Evolutionary conservation across 2,797 vertebrate genomes (phyloP).

Genomic region (Sternarchorhynchus goeldii): DNA sequence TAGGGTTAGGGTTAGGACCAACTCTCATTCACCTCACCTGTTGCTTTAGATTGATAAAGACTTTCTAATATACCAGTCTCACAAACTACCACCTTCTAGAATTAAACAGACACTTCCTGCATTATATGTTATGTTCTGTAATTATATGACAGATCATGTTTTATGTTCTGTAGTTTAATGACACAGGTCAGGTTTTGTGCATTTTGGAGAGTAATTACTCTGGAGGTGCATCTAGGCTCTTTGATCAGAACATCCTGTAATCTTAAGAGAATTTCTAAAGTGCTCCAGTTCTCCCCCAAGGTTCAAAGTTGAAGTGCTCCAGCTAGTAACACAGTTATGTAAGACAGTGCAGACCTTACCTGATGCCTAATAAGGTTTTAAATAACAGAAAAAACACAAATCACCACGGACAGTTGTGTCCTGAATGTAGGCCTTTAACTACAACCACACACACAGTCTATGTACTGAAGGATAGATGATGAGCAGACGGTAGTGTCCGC

Average conservation of each 20-base stretch:
- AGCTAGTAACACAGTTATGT: background rate
- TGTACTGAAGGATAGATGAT: slow-evolving; percentile 44
- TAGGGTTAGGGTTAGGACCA: too few species aligned
- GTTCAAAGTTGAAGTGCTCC: background rate
- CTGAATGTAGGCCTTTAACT: slow-evolving; percentile 23
- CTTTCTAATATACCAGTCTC: too few species aligned
- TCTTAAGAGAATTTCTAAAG: background rate
- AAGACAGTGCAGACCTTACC: background rate
- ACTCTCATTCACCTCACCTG: too few species aligned
- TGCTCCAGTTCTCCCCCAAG: background rate
- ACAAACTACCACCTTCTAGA: too few species aligned
- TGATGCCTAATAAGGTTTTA: background rate
- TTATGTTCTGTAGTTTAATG: background rate
- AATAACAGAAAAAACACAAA: background rate
- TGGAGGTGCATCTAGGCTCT: background rate
- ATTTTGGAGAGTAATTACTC: background rate
- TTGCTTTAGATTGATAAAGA: too few species aligned
- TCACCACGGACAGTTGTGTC: slow-evolving; percentile 21
- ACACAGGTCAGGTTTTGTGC: background rate
- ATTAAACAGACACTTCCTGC: background rate
- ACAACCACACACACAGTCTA: slow-evolving; percentile 15
- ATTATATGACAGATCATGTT: background rate
- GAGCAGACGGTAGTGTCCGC: slow-evolving; percentile 27
- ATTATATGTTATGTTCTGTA: too few species aligned
- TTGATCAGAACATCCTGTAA: background rate